Base-by-base conservation (phyloP, 2,888 invertebrate species). In the Aphidius colemani region DNA sequence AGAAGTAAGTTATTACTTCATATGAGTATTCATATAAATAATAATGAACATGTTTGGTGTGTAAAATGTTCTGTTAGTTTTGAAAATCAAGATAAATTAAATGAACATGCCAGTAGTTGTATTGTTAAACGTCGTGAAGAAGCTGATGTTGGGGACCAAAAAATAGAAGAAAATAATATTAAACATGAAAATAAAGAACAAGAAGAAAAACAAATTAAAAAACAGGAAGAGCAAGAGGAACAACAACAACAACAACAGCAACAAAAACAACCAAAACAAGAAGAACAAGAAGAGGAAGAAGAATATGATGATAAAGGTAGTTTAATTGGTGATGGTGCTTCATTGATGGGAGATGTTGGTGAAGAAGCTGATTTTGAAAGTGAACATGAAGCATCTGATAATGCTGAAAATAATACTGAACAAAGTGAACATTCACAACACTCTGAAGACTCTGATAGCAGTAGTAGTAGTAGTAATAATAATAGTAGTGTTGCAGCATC, bases 1-100 rank as follows among this genome's bases (percentile, higher is more conserved):
- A 83, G 85, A 49, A 84, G 85, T 8, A 87, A 88, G 71, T 71
- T 88, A 7, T 76, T 84, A 18, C 75, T 86, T 5, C 87, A 88
- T 70, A 86, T 85, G 83, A 85, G 84, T 39, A 86, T 87, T 50
- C 87, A 88, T 71, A 84, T 85, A 50, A 84, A 85, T 59, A 84
- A 84, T 66, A 72, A 72, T 10, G 76, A 73, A 1, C 76, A 74
- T 39, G 71, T 71, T 6, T 75, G 78, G 73, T 81, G 82, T 63
- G 69, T 73, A 7, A 77, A 76, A 7, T 82, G 82, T 59, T 75
- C 78, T 30, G 71, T 72, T 40, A 77, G 71, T 59, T 77, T 81
- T 18, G 75, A 74, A 4, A 77, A 72, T 10, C 77, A 77, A 11
- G 76, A 75, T 0, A 76, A 75, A 44, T 64, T 79, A 2, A 67